Evolutionary conservation across 2,113 vertebrate species (phyloP), one percentile per base, ranked within the genome.

Genomic region (Thalassoma bifasciatum): DNA sequence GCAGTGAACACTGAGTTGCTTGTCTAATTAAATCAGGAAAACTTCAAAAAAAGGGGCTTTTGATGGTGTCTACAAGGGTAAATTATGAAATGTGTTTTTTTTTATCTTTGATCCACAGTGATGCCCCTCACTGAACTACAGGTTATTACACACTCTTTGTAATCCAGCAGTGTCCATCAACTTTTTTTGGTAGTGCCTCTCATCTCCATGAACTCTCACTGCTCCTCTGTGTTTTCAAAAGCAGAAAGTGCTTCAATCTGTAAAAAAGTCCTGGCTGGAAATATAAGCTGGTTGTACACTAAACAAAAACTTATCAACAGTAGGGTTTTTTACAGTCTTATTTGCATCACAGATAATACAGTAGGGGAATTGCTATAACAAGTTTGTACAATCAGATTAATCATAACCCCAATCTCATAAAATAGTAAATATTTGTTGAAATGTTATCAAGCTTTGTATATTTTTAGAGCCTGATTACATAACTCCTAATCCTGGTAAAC

Each of bases 151-250:
- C 36, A 12, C 34, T 68, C 7, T 17, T 26, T 14, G 51, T 58
- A 51, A 12, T 53, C 44, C 74, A 17, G 22, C 30, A n/a, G 14
- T 79, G 62, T 67, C 14, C 0, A 4, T 24, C 42, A 49, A 49
- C 64, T 50, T 46, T 24, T 10, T 59, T 34, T 8, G 79, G n/a
- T 4, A 56, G 38, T 49, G 60, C 8, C 64, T 84, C 80, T 81
- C 0, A 74, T 87, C 67, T 73, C 40, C 0, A 0, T 16, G 0
- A 14, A 21, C 63, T 71, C 42, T 2, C n/a, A 24, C 37, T 79
- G 16, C 56, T 36, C 24, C 23, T 23, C 12, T 7, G 0, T 23
- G 1, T 50, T 68, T 44, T 79, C 24, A 14, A 67, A 72, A 50
- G n/a, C 59, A 67, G 6, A 3, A 12, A 11, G 38, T 65, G 16